Evolutionary conservation across 2,113 vertebrate species (phyloP).

Genomic region (Elachura formosa): DNA sequence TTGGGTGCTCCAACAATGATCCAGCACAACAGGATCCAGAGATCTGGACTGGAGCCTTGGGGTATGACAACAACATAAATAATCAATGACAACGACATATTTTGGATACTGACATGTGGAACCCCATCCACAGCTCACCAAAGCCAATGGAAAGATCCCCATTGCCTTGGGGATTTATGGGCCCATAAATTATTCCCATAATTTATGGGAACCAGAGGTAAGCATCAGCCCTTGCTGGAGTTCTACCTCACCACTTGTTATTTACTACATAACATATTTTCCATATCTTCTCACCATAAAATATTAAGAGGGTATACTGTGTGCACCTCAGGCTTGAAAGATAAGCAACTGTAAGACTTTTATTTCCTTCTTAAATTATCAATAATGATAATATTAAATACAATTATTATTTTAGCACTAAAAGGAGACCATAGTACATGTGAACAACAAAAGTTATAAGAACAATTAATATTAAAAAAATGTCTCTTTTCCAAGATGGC

Average conservation of each 20-base stretch:
- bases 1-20: background rate
- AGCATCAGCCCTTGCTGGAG: background rate
- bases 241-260: conserved; percentile 45
- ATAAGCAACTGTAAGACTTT: conserved; percentile 37
- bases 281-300: conserved; percentile 64
- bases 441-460: background rate
- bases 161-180: background rate
- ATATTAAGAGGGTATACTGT: conserved; percentile 56
- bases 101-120: background rate
- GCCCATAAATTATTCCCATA: too few relatives aligned
- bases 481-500: background rate
- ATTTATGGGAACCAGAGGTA: background rate
- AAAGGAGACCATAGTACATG: conserved; percentile 25
- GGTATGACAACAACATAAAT: background rate
- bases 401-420: background rate
- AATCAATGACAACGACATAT: background rate
- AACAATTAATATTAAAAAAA: background rate
- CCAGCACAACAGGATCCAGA: background rate
- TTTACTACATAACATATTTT: conserved; percentile 64
- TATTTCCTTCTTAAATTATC: background rate
- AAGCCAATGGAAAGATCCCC: background rate
- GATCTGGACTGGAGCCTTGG: background rate
- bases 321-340: conserved; percentile 59
- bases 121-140: background rate
- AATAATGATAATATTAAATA: conserved; percentile 28